phyloP scores from a whole-genome alignment of 2,797 vertebrate genomes.

The Erethizon dorsatum region DNA sequence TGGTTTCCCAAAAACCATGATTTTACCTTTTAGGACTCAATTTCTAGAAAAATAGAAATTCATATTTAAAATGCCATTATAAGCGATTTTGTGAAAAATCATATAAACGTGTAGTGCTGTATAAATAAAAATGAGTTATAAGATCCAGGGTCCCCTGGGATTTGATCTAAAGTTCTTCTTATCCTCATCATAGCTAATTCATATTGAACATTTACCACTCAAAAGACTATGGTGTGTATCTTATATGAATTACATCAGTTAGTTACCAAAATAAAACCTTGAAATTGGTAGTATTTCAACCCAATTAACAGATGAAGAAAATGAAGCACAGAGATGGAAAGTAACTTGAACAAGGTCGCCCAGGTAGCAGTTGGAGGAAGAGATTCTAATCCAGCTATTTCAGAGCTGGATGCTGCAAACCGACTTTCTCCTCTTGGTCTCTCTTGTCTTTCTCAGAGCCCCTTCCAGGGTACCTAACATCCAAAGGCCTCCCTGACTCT shows the following conservation, averaged over 20 bases:
- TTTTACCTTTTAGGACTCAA: not conserved
- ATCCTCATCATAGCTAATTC: not conserved
- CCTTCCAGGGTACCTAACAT: not conserved
- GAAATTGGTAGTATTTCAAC: not conserved
- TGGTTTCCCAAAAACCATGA: slow-evolving; percentile 24
- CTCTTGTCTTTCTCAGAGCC: not conserved
- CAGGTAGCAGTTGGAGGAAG: not conserved
- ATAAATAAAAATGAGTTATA: slow-evolving; percentile 48
- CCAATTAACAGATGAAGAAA: slow-evolving; percentile 20
- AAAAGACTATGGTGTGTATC: not conserved
- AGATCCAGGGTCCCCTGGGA: not conserved
- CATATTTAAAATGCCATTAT: not conserved
- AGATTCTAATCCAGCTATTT: not conserved
- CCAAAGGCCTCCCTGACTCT: not conserved
- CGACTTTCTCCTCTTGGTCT: not conserved
- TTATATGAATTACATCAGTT: not conserved
- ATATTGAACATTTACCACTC: slow-evolving; percentile 20
- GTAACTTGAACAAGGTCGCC: not conserved
- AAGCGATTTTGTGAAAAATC: not conserved
- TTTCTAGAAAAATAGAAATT: not conserved
- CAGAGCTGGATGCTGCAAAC: not conserved
- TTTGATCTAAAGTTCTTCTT: slow-evolving; percentile 21
- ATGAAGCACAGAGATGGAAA: not conserved
- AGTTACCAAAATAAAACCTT: not conserved
- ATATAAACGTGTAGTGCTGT: not conserved